Conservation (phyloP, 2,113 vertebrate species). For the Corythoichthys haematopterus region DNA sequence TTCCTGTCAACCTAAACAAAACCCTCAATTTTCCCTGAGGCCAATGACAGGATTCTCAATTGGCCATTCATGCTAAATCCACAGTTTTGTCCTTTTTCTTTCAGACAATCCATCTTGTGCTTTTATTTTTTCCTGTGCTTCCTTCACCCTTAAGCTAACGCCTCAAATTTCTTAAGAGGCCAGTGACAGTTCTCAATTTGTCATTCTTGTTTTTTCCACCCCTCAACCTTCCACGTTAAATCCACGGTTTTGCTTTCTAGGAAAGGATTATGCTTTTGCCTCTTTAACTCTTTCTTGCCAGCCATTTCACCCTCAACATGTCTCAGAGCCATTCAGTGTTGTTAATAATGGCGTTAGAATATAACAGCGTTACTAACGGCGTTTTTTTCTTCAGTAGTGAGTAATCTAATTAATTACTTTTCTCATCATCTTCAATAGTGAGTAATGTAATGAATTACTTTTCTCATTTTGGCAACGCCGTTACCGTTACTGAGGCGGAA, state of each 20-base stretch:
- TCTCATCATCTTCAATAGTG: no score
- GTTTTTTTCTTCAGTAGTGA: no score
- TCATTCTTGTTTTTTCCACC: neutral
- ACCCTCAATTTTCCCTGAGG: neutral
- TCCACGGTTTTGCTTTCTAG: neutral
- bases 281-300: neutral
- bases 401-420: no score
- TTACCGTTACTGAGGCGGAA: no score
- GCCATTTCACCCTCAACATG: neutral
- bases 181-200: slow-evolving; percentile 34
- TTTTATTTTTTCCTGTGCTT: slow-evolving; percentile 18
- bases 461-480: no score
- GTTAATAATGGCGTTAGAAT: no score
- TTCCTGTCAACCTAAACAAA: neutral
- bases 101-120: neutral
- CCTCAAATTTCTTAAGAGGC: slow-evolving; percentile 13
- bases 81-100: slow-evolving; percentile 23
- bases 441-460: no score
- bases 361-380: no score
- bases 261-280: neutral
- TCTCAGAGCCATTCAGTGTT: neutral
- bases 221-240: neutral
- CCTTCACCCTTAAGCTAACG: slow-evolving; percentile 15
- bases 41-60: neutral
- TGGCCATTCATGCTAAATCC: slow-evolving; percentile 28